Evolutionary conservation across 2,113 vertebrate genomes (phyloP).

Genomic region (Leptosomus discolor): DNA sequence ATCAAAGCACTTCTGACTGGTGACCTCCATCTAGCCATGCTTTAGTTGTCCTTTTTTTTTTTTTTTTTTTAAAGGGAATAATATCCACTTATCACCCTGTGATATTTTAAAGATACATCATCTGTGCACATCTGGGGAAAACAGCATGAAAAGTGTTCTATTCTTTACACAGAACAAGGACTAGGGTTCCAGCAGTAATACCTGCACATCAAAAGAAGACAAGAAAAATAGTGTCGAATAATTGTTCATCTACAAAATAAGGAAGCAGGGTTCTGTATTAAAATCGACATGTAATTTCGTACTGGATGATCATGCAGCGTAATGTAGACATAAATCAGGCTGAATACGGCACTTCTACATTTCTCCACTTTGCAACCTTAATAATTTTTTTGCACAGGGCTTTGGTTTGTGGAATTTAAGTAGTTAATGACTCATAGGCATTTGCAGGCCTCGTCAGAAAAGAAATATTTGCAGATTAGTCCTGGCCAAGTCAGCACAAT

Average conservation of each 20-base stretch:
- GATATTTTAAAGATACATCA: not conserved
- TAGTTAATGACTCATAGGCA: not conserved
- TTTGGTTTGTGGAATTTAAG: not conserved
- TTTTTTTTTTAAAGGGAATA: not conserved
- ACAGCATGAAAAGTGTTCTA: not conserved
- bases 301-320: not conserved
- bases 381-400: not conserved
- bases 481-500: not conserved
- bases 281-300: not conserved
- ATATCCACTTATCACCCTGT: not conserved
- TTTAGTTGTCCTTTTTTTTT: not conserved
- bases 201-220: not conserved
- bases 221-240: not conserved
- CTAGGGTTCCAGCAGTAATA: not conserved
- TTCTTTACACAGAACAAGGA: not conserved
- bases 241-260: not conserved
- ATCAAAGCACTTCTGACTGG: not conserved
- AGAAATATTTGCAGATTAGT: not conserved
- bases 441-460: not conserved
- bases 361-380: not conserved
- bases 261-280: not conserved
- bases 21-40: not conserved
- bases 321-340: fast-evolving
- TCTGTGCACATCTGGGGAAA: not conserved
- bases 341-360: not conserved